A percentile compares a stretch with the other conserved stretches of the same genome.
phyloP scores from a whole-genome alignment of 2,113 vertebrate genomes.

The Cisticola juncidis region DNA sequence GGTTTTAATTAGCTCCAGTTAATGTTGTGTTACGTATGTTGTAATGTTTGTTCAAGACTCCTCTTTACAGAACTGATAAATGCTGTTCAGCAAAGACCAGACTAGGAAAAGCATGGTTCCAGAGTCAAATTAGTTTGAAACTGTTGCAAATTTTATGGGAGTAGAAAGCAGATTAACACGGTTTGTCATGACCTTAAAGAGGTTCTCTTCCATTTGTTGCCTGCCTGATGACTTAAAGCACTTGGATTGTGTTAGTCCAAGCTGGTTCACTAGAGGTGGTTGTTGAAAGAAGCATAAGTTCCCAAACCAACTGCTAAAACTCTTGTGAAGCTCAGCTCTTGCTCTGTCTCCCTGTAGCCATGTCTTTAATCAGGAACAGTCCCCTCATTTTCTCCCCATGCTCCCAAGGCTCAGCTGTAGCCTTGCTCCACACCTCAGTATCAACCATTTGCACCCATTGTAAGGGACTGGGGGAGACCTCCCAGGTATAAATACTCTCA shows the following conservation, averaged over 20 bases:
- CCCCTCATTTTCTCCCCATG: neutral
- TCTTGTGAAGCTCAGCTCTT: neutral
- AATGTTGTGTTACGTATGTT: neutral
- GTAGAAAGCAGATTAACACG: neutral
- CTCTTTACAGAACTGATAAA: neutral
- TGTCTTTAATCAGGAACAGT: neutral
- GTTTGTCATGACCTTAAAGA: neutral
- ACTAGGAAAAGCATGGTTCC: neutral
- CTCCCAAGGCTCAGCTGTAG: accelerated
- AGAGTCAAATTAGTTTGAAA: neutral
- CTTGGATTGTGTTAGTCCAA: neutral
- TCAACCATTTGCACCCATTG: neutral
- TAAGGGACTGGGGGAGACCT: accelerated
- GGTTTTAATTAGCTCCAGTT: neutral
- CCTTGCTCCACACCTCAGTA: neutral
- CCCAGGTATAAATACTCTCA: neutral
- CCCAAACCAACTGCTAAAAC: neutral
- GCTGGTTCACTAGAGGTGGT: neutral
- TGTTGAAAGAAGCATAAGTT: neutral
- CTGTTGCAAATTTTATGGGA: neutral
- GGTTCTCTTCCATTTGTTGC: neutral
- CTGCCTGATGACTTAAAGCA: neutral
- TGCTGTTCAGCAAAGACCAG: neutral
- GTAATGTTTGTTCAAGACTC: neutral
- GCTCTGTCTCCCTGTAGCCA: neutral